Percentiles rank a stretch among this genome's conserved stretches.
phyloP scores from a whole-genome alignment of 2,797 vertebrate genomes.

The Siniperca scherzeri region DNA sequence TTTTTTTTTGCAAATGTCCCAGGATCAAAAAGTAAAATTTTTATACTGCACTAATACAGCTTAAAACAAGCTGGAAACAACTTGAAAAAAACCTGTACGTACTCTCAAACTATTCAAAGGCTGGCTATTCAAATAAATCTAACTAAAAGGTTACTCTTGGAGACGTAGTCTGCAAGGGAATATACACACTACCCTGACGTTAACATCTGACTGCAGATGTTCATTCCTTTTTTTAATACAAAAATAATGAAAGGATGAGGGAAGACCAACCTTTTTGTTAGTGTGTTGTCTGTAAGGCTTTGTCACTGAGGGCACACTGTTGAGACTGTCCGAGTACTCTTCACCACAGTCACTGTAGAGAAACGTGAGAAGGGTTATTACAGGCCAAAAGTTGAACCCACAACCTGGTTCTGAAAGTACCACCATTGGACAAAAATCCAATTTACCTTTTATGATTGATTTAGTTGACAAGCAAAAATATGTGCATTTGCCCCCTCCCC shows the following conservation, averaged over 20 bases:
- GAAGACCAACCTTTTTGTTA: constrained; percentile 70
- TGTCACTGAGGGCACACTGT: constrained; percentile 51
- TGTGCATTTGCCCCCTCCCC: constrained; percentile 72
- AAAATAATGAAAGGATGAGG: constrained; percentile 13
- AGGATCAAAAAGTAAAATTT: neutral
- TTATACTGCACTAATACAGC: too few relatives aligned
- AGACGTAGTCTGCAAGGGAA: neutral
- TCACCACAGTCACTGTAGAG: constrained; percentile 78
- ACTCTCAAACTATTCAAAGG: neutral
- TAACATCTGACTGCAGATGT: neutral
- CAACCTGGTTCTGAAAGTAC: constrained; percentile 68
- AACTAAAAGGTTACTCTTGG: neutral
- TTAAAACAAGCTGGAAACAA: constrained; percentile 1
- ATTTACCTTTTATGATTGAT: constrained; percentile 85
- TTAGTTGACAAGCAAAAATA: constrained; percentile 85
- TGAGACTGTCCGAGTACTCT: constrained; percentile 83
- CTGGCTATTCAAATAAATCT: neutral
- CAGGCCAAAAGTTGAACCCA: constrained; percentile 57
- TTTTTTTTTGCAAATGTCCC: neutral
- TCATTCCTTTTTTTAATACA: neutral
- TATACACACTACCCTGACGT: neutral
- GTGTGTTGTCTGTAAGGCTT: neutral
- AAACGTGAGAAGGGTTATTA: constrained; percentile 58
- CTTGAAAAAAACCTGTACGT: neutral
- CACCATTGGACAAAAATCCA: constrained; percentile 78